phyloP scores from a whole-genome alignment of 2,797 vertebrate species.

The Acrossocheilus fasciatus region DNA sequence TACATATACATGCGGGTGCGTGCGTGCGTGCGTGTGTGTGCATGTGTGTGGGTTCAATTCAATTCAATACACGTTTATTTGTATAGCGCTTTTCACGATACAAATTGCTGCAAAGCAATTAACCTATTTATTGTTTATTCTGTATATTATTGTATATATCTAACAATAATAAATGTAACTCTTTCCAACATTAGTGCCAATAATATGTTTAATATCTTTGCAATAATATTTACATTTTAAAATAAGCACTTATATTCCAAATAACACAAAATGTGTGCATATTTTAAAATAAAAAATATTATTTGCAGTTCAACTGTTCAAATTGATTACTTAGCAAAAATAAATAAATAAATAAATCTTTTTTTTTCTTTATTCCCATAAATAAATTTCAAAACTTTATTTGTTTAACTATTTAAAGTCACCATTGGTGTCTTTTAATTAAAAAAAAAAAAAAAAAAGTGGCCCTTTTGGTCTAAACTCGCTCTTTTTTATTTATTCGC shows the following conservation, averaged over 20 bases:
- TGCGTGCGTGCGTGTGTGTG: too few relatives aligned
- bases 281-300: neutral
- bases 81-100: too few relatives aligned
- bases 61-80: too few relatives aligned
- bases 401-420: neutral
- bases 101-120: too few relatives aligned
- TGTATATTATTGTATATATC: too few relatives aligned
- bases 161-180: too few relatives aligned
- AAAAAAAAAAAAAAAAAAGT: too few relatives aligned
- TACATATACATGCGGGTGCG: too few relatives aligned
- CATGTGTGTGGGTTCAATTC: too few relatives aligned
- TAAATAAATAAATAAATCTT: neutral
- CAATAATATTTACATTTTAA: neutral
- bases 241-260: neutral
- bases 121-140: too few relatives aligned
- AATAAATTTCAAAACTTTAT: neutral
- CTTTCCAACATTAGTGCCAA: neutral
- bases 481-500: neutral
- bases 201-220: neutral
- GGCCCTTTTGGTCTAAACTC: neutral
- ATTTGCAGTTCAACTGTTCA: neutral
- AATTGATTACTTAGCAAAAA: neutral
- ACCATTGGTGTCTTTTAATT: neutral
- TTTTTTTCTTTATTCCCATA: neutral
- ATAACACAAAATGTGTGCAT: neutral